Evolutionary conservation across 1,140 invertebrate genomes (phyloP).

Genomic region (Dysdera silvatica): DNA sequence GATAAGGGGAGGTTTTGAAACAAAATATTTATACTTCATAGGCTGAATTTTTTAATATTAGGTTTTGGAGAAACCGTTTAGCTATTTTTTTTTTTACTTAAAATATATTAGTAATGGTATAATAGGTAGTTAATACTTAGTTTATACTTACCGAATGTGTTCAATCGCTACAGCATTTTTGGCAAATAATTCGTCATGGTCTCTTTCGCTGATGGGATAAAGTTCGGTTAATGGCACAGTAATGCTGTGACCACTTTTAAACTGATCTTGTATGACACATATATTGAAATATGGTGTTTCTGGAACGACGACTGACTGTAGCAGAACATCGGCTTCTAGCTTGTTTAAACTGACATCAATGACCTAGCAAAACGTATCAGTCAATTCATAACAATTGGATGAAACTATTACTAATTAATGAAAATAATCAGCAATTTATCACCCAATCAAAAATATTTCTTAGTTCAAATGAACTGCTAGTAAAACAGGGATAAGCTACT

Average conservation of each 20-base stretch:
- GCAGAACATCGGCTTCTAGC: constrained; percentile 30
- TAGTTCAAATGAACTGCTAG: neutral
- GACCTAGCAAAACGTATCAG: constrained; percentile 24
- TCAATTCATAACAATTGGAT: too few relatives aligned
- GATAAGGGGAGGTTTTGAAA: too few relatives aligned
- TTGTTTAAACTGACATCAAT: constrained; percentile 20
- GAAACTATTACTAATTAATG: too few relatives aligned
- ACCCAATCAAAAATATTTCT: neutral
- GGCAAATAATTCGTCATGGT: constrained; percentile 27
- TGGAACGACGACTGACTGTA: constrained; percentile 13
- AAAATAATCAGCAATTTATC: too few relatives aligned
- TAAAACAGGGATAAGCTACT: neutral
- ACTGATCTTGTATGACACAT: neutral
- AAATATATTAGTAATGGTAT: too few relatives aligned
- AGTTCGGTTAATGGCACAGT: constrained; percentile 31
- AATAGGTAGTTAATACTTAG: too few relatives aligned
- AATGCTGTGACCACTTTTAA: neutral
- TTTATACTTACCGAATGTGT: constrained; percentile 25
- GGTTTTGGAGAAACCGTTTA: too few relatives aligned
- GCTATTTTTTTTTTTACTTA: too few relatives aligned
- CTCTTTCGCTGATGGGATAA: constrained; percentile 30
- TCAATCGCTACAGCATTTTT: constrained; percentile 33
- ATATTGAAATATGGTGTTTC: neutral
- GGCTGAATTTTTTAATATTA: too few relatives aligned
- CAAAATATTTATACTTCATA: too few relatives aligned